phyloP scores from a whole-genome alignment of 2,888 invertebrate genomes.

The Macropis europaea region DNA sequence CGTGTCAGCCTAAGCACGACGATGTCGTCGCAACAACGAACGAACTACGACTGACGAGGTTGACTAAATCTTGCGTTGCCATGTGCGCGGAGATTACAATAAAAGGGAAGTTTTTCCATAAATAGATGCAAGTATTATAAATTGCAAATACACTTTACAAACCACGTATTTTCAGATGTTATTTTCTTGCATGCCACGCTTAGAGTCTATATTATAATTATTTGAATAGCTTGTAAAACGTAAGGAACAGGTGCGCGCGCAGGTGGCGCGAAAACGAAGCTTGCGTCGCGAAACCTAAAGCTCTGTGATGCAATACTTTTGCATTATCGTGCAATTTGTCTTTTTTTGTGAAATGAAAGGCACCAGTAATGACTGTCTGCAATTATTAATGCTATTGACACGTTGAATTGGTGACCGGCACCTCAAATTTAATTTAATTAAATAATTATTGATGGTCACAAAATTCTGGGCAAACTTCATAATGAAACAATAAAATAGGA shows the following conservation, averaged over 20 bases:
- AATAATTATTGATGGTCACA: too few species aligned
- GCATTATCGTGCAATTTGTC: too few species aligned
- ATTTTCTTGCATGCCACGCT: neutral
- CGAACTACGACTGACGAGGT: constrained; percentile 17
- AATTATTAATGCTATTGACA: too few species aligned
- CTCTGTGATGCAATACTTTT: neutral
- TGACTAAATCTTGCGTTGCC: neutral
- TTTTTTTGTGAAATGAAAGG: too few species aligned
- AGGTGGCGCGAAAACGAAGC: neutral
- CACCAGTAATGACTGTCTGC: too few species aligned
- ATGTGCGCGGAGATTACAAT: neutral
- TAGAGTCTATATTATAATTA: neutral
- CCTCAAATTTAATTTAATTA: too few species aligned
- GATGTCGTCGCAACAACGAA: constrained; percentile 14
- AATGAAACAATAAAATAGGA: too few species aligned
- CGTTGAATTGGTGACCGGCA: too few species aligned
- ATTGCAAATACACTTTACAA: neutral
- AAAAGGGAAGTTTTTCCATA: neutral
- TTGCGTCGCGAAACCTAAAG: neutral
- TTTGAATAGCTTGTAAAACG: neutral
- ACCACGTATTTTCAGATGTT: neutral
- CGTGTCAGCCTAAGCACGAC: neutral
- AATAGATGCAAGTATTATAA: neutral
- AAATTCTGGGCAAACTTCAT: too few species aligned
- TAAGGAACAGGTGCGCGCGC: neutral